Conservation (phyloP, 2,113 vertebrate species). For the Cebidichthys violaceus region DNA sequence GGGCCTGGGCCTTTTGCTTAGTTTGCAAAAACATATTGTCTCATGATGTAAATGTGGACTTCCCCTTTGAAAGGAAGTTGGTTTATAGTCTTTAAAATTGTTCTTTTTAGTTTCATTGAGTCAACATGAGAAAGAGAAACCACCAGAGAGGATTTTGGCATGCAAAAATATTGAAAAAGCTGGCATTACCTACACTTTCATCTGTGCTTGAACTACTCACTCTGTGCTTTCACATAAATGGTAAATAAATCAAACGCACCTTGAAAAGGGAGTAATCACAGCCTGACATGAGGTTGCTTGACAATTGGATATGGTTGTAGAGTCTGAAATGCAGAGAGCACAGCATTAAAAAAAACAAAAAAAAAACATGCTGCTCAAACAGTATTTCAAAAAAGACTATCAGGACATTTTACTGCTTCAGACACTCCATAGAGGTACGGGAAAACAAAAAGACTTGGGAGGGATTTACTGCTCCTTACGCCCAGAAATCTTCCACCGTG, state of each 20-base stretch:
- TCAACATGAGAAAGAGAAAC: not conserved
- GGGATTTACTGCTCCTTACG: conserved; percentile 88
- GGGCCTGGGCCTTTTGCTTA: not conserved
- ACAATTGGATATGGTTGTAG: conserved; percentile 99
- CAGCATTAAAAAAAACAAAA: not conserved
- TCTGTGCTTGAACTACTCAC: not conserved
- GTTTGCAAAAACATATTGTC: not conserved
- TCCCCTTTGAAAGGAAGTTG: not conserved
- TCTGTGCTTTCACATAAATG: not conserved
- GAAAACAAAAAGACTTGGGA: not conserved
- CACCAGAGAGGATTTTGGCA: not conserved
- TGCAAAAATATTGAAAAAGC: not conserved
- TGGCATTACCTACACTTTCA: not conserved
- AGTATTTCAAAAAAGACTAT: not conserved
- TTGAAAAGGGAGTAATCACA: conserved; percentile 99
- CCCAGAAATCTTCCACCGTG: conserved; percentile 99
- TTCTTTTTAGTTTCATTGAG: conserved; percentile 1
- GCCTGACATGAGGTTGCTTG: conserved; percentile 98
- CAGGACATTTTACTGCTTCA: conserved; percentile 19
- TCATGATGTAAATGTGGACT: not conserved
- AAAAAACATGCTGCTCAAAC: not conserved
- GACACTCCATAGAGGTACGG: not conserved
- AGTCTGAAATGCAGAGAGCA: conserved; percentile 83
- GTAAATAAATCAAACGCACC: conserved; percentile 80
- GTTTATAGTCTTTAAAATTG: not conserved